These are phyloP conservation scores for Dascillus cervinus DNA, from an alignment of 2,888 invertebrate genomes.

Conservation along the genomic window DNA sequence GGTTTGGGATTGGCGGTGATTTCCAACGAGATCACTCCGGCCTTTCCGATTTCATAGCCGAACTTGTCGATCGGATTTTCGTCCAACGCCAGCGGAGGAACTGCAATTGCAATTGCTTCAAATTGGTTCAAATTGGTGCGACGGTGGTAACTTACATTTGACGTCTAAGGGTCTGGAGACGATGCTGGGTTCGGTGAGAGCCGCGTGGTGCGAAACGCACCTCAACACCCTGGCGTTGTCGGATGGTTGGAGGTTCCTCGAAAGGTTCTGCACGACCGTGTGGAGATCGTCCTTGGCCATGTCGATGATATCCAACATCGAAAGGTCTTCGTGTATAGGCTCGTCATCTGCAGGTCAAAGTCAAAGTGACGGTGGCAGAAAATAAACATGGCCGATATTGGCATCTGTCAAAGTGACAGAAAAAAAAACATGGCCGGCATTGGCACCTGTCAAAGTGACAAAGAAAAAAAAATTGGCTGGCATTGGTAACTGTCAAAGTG, in stretches of 20 bases:
- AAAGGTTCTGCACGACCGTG: conserved; percentile 59
- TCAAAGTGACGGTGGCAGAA: too few species aligned
- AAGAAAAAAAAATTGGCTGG: too few species aligned
- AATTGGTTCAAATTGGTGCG: neutral
- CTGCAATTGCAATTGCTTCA: conserved; percentile 37
- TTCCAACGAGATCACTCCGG: conserved; percentile 66
- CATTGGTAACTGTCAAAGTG: too few species aligned
- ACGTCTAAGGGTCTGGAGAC: conserved; percentile 47
- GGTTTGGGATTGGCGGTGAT: conserved; percentile 67
- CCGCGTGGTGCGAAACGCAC: conserved; percentile 63
- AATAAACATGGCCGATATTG: too few species aligned
- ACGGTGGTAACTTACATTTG: conserved; percentile 47
- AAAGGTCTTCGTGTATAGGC: conserved; percentile 50
- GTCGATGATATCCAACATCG: conserved; percentile 46
- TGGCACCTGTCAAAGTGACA: too few species aligned
- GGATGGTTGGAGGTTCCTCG: conserved; percentile 51
- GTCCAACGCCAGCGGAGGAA: conserved; percentile 54
- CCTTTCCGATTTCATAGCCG: conserved; percentile 63
- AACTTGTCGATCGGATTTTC: conserved; percentile 59
- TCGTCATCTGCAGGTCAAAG: conserved; percentile 55
- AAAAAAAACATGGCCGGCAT: too few species aligned
- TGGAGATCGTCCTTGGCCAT: conserved; percentile 51
- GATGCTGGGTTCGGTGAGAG: conserved; percentile 36
- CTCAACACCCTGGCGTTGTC: conserved; percentile 58
- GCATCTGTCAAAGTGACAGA: too few species aligned